Evolutionary conservation across 2,888 invertebrate genomes (phyloP).

Genomic region (Smittia sp.): DNA sequence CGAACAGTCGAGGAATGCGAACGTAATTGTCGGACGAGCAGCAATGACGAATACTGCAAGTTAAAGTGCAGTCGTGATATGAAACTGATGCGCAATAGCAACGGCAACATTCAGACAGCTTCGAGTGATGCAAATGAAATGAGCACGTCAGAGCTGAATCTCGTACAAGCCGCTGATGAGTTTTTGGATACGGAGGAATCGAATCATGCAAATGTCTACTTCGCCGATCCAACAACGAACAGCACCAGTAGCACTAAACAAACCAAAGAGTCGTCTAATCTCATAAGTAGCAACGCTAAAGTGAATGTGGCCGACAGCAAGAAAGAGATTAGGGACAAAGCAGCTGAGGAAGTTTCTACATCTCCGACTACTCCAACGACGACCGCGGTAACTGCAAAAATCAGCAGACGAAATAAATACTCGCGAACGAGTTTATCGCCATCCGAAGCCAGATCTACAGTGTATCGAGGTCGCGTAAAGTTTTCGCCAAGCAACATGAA

Average conservation of each 20-base stretch:
- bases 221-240: slow-evolving; percentile 45
- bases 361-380: not conserved
- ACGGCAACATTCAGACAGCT: not conserved
- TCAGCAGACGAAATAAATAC: not conserved
- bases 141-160: slow-evolving; percentile 15
- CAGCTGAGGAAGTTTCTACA: not conserved
- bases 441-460: not conserved
- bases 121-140: not conserved
- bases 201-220: slow-evolving; percentile 50
- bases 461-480: slow-evolving; percentile 24
- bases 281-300: slow-evolving; percentile 5
- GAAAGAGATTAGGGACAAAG: not conserved
- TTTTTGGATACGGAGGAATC: slow-evolving; percentile 54
- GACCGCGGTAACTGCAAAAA: not conserved
- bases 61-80: slow-evolving; percentile 31
- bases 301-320: not conserved
- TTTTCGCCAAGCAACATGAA: slow-evolving; percentile 9
- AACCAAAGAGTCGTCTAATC: slow-evolving; percentile 31
- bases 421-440: slow-evolving; percentile 13
- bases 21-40: not conserved
- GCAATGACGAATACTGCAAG: slow-evolving; percentile 28
- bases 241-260: not conserved
- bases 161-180: slow-evolving; percentile 44
- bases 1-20: slow-evolving; percentile 30
- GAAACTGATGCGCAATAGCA: not conserved